These are phyloP conservation scores for Decapterus maruadsi DNA, from an alignment of 2,797 vertebrate genomes.

Conservation along the genomic window DNA sequence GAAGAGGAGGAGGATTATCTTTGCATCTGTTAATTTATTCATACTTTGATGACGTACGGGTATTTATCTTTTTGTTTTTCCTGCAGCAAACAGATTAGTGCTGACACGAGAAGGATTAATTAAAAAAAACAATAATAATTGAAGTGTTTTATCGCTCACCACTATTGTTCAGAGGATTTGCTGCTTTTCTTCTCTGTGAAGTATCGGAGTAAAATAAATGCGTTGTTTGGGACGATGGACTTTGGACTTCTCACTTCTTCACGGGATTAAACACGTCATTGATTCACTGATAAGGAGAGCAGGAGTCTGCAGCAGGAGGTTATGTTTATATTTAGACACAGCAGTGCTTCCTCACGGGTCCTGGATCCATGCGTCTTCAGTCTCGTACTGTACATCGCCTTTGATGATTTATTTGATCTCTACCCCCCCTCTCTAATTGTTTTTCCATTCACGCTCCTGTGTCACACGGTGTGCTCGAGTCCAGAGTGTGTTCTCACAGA, in stretches of 20 bases:
- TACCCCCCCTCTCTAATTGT: conserved; percentile 26
- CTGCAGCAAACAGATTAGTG: not conserved
- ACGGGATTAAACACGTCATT: too few relatives aligned
- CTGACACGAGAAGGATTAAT: not conserved
- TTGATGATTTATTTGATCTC: conserved; percentile 48
- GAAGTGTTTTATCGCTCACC: too few relatives aligned
- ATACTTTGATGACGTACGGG: not conserved
- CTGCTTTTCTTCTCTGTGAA: too few relatives aligned
- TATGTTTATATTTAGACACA: too few relatives aligned
- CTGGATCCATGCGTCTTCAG: conserved; percentile 26
- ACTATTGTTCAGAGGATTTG: too few relatives aligned
- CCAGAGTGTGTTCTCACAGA: not conserved
- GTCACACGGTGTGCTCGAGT: not conserved
- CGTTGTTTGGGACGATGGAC: too few relatives aligned
- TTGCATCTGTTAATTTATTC: not conserved
- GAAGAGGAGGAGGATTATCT: not conserved
- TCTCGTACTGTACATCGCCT: conserved; percentile 13
- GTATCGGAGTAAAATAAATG: too few relatives aligned
- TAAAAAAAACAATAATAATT: too few relatives aligned
- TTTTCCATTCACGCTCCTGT: conserved; percentile 19
- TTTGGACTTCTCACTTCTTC: too few relatives aligned
- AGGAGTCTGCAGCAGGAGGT: too few relatives aligned
- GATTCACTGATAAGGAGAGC: too few relatives aligned
- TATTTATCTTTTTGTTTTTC: not conserved
- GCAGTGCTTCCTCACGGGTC: conserved; percentile 10